Conservation (phyloP, 2,888 invertebrate species). For the Ischnus inquisitorius region DNA sequence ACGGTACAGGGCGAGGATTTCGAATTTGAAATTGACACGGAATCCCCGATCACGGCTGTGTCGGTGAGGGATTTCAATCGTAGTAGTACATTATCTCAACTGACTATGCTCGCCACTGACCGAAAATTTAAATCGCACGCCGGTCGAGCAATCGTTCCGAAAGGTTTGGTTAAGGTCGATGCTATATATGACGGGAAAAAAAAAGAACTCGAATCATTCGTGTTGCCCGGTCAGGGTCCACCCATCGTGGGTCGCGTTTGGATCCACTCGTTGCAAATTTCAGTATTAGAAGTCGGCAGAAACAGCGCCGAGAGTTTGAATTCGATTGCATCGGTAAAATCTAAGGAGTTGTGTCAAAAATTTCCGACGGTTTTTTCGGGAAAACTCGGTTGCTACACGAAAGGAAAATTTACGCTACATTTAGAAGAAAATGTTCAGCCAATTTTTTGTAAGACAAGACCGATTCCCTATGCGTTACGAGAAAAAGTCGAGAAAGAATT, state of each 20-base stretch:
- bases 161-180: constrained; percentile 15
- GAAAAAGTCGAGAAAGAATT: constrained; percentile 70
- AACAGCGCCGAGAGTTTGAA: not conserved
- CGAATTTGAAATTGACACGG: constrained; percentile 53
- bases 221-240: constrained; percentile 60
- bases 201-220: constrained; percentile 40
- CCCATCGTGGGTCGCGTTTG: constrained; percentile 55
- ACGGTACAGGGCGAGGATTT: constrained; percentile 7
- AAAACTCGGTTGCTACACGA: constrained; percentile 52
- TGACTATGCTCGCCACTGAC: constrained; percentile 29
- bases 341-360: constrained; percentile 3
- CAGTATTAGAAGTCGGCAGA: not conserved
- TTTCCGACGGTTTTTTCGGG: constrained; percentile 45
- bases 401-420: constrained; percentile 36
- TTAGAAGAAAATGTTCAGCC: constrained; percentile 27
- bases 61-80: constrained; percentile 20
- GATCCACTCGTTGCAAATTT: constrained; percentile 21
- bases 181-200: not conserved
- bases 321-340: not conserved
- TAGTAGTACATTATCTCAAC: not conserved
- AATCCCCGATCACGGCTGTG: constrained; percentile 36
- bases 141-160: constrained; percentile 34
- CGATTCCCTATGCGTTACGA: constrained; percentile 71
- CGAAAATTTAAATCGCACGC: constrained; percentile 32
- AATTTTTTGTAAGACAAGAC: constrained; percentile 61